Conservation (phyloP, 2,797 vertebrate genomes). For the Bradypodion pumilum region DNA sequence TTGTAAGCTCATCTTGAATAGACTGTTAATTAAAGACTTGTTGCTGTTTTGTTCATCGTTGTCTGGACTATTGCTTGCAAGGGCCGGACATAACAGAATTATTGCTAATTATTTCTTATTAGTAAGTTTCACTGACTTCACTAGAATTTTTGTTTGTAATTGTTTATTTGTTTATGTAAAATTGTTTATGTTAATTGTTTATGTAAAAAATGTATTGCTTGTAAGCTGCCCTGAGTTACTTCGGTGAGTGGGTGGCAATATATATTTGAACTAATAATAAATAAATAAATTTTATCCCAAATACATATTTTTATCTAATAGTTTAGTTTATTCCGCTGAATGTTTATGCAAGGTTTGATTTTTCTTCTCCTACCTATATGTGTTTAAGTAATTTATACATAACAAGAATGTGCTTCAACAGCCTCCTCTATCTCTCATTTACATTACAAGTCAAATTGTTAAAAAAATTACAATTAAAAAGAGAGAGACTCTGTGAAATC, state of each 20-base stretch:
- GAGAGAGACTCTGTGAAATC: neutral
- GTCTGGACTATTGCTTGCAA: too few relatives aligned
- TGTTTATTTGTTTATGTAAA: too few relatives aligned
- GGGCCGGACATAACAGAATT: too few relatives aligned
- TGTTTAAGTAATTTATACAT: neutral
- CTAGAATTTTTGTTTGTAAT: too few relatives aligned
- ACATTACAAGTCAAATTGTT: constrained; percentile 11
- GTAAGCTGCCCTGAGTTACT: too few relatives aligned
- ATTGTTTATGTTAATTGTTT: too few relatives aligned
- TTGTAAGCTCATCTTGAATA: too few relatives aligned
- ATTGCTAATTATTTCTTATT: neutral
- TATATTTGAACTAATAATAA: too few relatives aligned
- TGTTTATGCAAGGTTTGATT: neutral
- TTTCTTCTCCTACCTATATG: neutral
- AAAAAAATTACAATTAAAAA: constrained; percentile 11
- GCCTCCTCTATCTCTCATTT: neutral
- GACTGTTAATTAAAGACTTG: too few relatives aligned
- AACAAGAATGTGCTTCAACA: neutral
- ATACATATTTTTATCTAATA: neutral
- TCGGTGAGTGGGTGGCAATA: too few relatives aligned
- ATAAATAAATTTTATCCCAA: neutral
- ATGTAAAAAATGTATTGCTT: too few relatives aligned
- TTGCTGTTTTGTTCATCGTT: too few relatives aligned
- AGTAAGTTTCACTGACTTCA: neutral
- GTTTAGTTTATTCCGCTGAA: constrained; percentile 14